These are phyloP conservation scores for Esox lucius DNA, from an alignment of 2,797 vertebrate species.

Conservation along the genomic window DNA sequence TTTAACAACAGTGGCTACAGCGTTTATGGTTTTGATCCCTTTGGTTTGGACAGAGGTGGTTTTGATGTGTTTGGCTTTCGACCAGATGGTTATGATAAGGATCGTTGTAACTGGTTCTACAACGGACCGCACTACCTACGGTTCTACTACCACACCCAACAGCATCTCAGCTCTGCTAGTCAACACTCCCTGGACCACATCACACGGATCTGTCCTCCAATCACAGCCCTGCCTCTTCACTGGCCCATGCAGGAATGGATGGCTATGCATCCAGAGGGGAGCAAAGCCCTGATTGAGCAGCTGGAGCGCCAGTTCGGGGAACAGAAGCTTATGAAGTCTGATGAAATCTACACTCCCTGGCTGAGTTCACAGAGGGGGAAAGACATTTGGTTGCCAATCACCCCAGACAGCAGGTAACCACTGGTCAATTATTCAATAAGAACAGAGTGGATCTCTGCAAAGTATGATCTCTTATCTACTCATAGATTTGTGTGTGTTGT, in stretches of 20 bases:
- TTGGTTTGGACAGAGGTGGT: conserved; percentile 51
- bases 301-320: conserved; percentile 34
- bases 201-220: conserved; percentile 50
- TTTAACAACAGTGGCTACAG: conserved; percentile 49
- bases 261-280: conserved; percentile 21
- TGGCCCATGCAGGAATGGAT: conserved; percentile 59
- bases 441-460: background rate
- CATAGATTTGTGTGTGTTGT: background rate
- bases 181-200: conserved; percentile 38
- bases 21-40: conserved; percentile 48
- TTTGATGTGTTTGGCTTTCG: conserved; percentile 62
- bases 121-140: conserved; percentile 57
- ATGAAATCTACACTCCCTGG: conserved; percentile 26
- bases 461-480: background rate
- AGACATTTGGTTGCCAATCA: conserved; percentile 53
- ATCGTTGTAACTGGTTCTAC: conserved; percentile 62
- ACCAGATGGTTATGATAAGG: conserved; percentile 57
- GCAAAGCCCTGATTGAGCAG: conserved; percentile 19
- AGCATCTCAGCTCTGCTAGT: conserved; percentile 51
- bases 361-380: conserved; percentile 27
- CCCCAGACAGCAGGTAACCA: conserved; percentile 61
- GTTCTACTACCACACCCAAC: conserved; percentile 58
- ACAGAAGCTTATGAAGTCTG: conserved; percentile 22
- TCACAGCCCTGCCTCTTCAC: conserved; percentile 43
- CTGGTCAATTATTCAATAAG: background rate